Evolutionary conservation across 2,113 vertebrate genomes (phyloP).

Genomic region (Physeter macrocephalus): DNA sequence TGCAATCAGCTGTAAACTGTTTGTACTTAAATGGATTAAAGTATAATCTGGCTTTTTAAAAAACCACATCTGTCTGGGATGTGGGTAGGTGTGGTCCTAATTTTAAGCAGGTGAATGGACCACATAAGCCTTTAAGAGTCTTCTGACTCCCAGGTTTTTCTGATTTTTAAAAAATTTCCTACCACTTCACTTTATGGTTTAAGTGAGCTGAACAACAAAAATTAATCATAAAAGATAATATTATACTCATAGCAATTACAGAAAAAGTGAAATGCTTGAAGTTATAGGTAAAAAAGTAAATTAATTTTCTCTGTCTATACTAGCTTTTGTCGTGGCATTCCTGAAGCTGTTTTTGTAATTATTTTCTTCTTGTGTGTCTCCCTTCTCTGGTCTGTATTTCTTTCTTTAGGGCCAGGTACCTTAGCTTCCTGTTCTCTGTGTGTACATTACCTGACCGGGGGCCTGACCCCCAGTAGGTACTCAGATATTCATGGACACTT

Average conservation of each 20-base stretch:
- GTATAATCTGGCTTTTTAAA: background rate
- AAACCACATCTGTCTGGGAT: background rate
- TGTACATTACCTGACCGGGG: background rate
- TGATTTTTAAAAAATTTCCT: background rate
- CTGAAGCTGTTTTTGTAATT: background rate
- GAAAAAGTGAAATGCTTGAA: background rate
- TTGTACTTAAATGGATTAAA: background rate
- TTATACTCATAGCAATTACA: background rate
- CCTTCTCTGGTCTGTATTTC: background rate
- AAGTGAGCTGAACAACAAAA: background rate
- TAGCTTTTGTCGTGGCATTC: fast-evolving
- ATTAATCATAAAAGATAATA: background rate
- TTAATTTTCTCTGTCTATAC: background rate
- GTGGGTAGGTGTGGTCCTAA: background rate
- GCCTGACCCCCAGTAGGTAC: background rate
- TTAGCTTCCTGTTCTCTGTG: background rate
- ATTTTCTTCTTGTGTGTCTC: background rate
- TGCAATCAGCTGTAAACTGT: background rate
- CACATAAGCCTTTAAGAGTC: background rate
- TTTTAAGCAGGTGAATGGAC: background rate
- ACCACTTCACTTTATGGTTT: background rate
- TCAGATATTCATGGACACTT: fast-evolving
- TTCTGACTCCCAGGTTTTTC: background rate
- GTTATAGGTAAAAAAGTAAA: background rate
- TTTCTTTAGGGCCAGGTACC: background rate